Evolutionary conservation across 1,140 invertebrate genomes (phyloP).

Genomic region (Cylas formicarius): DNA sequence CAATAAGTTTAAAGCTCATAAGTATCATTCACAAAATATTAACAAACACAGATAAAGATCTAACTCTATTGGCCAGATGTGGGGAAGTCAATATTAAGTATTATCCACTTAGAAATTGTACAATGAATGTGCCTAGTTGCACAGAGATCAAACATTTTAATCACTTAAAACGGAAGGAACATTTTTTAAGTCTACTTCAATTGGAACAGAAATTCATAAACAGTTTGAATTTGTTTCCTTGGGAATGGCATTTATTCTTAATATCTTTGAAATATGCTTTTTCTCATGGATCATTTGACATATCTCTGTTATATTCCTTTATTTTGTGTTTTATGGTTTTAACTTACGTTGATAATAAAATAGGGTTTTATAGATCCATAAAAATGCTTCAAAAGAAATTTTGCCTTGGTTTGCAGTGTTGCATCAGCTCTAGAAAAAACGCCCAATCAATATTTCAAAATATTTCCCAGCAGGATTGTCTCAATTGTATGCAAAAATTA

Average conservation of each 20-base stretch:
- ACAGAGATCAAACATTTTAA: constrained; percentile 38
- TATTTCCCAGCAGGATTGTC: constrained; percentile 46
- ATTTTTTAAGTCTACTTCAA: constrained; percentile 44
- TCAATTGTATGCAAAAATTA: constrained; percentile 50
- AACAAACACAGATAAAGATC: constrained; percentile 32
- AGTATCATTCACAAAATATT: constrained; percentile 56
- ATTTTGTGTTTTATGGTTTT: constrained; percentile 54
- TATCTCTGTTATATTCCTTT: constrained; percentile 52
- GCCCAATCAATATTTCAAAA: constrained; percentile 43
- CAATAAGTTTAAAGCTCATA: constrained; percentile 56
- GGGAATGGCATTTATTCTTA: constrained; percentile 56
- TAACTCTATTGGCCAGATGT: constrained; percentile 40
- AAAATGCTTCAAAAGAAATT: constrained; percentile 27
- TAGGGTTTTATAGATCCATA: constrained; percentile 46
- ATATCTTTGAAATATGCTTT: constrained; percentile 61
- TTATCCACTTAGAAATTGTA: constrained; percentile 30
- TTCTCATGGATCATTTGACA: constrained; percentile 45
- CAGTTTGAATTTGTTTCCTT: constrained; percentile 47
- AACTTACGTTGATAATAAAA: constrained; percentile 54
- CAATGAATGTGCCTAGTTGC: constrained; percentile 40
- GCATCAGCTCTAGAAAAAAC: constrained; percentile 22
- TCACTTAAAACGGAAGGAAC: constrained; percentile 34
- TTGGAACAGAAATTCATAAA: constrained; percentile 35
- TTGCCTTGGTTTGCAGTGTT: constrained; percentile 11
- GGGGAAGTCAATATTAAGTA: constrained; percentile 34